phyloP scores from a whole-genome alignment of 1,140 invertebrate species.

The Globodera rostochiensis region DNA sequence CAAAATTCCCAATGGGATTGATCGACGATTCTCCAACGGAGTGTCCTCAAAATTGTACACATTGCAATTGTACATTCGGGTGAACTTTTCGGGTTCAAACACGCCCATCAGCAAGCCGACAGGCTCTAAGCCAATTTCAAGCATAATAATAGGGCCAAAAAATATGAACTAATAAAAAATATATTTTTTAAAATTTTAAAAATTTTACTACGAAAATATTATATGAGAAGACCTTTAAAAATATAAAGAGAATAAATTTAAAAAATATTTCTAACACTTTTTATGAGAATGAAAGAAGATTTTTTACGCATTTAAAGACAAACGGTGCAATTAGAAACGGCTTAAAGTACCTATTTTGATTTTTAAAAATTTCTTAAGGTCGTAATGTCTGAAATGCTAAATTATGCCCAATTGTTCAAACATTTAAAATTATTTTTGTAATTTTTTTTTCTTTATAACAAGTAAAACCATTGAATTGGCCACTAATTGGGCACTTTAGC shows the following conservation, averaged over 20 bases:
- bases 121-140: background rate
- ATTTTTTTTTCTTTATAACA: too few relatives aligned
- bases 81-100: conserved; percentile 27
- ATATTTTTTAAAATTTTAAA: background rate
- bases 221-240: too few relatives aligned
- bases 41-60: conserved; percentile 31
- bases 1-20: conserved; percentile 26
- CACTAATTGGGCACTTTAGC: too few relatives aligned
- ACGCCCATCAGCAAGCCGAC: conserved; percentile 1
- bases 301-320: background rate
- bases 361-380: background rate
- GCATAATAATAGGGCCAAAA: background rate
- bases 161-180: background rate
- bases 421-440: too few relatives aligned
- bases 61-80: conserved; percentile 34
- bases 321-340: background rate
- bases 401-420: background rate
- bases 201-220: too few relatives aligned
- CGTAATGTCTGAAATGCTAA: background rate
- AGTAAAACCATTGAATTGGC: too few relatives aligned
- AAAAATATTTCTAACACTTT: background rate
- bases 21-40: conserved; percentile 18
- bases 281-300: background rate
- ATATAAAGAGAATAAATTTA: too few relatives aligned
- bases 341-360: too few relatives aligned